These are phyloP conservation scores for Tenualosa ilisha DNA, from an alignment of 2,797 vertebrate species.

Conservation along the genomic window DNA sequence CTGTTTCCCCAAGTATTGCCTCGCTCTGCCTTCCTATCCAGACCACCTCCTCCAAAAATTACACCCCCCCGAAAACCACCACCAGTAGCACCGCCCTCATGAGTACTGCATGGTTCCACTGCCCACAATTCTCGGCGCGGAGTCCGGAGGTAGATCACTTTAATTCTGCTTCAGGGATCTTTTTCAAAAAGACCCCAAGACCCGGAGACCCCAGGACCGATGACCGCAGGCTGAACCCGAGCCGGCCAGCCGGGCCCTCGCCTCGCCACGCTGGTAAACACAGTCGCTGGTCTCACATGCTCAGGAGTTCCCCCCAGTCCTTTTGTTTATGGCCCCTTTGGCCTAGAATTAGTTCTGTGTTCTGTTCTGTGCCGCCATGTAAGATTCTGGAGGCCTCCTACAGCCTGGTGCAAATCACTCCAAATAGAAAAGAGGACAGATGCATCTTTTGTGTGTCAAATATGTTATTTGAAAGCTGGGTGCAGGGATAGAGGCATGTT, in stretches of 20 bases:
- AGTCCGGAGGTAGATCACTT: conserved; percentile 80
- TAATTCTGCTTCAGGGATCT: conserved; percentile 84
- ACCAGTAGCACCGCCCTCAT: not conserved
- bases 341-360: conserved; percentile 34
- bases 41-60: conserved; percentile 38
- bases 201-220: conserved; percentile 72
- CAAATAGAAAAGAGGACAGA: not conserved
- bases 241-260: conserved; percentile 56
- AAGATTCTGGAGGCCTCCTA: not conserved
- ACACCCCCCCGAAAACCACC: conserved; percentile 35
- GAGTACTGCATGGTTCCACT: conserved; percentile 29
- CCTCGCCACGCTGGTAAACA: conserved; percentile 65
- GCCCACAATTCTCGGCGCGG: conserved; percentile 59
- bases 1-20: conserved; percentile 52
- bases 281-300: conserved; percentile 69
- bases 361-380: not conserved
- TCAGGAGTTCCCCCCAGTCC: conserved; percentile 46
- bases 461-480: not conserved
- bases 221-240: conserved; percentile 77
- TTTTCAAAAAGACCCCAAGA: conserved; percentile 78
- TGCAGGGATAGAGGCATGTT: not conserved
- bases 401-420: not conserved
- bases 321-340: conserved; percentile 66
- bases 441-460: too few species aligned
- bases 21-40: conserved; percentile 50